Percentiles rank a stretch among this genome's conserved stretches.
Conservation (phyloP, 2,888 invertebrate genomes). For the Drepanosiphum platanoidis region DNA sequence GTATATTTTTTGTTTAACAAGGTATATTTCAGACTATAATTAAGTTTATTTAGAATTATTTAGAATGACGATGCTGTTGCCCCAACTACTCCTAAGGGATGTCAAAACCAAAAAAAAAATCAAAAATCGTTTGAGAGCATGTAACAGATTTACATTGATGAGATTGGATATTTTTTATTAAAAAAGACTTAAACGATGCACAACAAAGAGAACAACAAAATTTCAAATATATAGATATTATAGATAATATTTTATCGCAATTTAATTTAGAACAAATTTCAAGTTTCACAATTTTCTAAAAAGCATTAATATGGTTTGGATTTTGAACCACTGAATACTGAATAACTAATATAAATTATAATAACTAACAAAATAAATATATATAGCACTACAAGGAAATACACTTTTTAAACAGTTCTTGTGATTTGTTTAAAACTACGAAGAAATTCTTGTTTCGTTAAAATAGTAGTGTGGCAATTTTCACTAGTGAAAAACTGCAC, state of each 20-base stretch:
- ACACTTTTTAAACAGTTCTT: no score
- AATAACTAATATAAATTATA: no score
- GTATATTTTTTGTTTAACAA: conserved; percentile 58
- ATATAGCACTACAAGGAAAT: no score
- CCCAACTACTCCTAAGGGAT: conserved; percentile 35
- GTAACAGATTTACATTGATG: not conserved
- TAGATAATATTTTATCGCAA: not conserved
- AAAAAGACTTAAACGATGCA: conserved; percentile 18
- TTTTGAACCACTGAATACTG: conserved; percentile 42
- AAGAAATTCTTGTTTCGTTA: no score
- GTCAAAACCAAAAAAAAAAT: conserved; percentile 29
- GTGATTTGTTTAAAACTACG: no score
- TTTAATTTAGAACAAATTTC: conserved; percentile 5
- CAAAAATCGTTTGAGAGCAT: conserved; percentile 14
- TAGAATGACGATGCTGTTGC: conserved; percentile 39
- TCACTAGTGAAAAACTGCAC: no score
- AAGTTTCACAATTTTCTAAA: not conserved
- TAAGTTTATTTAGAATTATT: conserved; percentile 58
- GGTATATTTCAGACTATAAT: conserved; percentile 46
- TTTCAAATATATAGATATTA: not conserved
- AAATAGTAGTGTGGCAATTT: no score
- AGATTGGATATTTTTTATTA: not conserved
- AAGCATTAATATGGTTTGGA: not conserved
- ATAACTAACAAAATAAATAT: no score
- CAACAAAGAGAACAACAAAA: not conserved